Conservation (phyloP, 2,797 vertebrate species). For the Myotis pilosus region DNA sequence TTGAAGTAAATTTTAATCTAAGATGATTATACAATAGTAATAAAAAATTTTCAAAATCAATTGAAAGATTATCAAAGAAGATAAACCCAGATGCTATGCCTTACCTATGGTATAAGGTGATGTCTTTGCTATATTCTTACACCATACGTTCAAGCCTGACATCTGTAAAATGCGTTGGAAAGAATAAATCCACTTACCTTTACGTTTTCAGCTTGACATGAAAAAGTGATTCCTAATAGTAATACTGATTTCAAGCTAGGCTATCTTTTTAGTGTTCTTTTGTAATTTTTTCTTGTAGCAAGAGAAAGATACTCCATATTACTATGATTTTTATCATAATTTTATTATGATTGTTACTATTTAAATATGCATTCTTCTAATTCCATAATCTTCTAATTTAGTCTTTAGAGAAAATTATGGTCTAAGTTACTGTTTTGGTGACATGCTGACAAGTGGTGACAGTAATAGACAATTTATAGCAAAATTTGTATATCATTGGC, state of each 20-base stretch:
- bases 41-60: background rate
- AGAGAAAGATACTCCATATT: background rate
- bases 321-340: background rate
- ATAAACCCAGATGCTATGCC: background rate
- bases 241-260: background rate
- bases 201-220: conserved; percentile 32
- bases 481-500: conserved; percentile 64
- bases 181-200: background rate
- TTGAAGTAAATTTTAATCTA: conserved; percentile 31
- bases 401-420: conserved; percentile 64
- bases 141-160: background rate
- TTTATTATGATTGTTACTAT: conserved; percentile 21
- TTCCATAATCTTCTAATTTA: conserved; percentile 55
- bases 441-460: conserved; percentile 71
- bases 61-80: background rate
- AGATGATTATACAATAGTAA: background rate
- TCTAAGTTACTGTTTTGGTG: conserved; percentile 69
- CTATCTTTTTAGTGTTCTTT: background rate
- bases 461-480: conserved; percentile 66
- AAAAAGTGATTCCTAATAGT: background rate
- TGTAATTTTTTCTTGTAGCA: background rate
- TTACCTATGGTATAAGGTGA: background rate
- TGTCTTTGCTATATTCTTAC: background rate
- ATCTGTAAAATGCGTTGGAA: background rate
- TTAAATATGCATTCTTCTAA: conserved; percentile 54